Evolutionary conservation across 2,888 invertebrate species (phyloP), one percentile per base, ranked within the genome.

Genomic region (Gastracanthus pulcherrimus): DNA sequence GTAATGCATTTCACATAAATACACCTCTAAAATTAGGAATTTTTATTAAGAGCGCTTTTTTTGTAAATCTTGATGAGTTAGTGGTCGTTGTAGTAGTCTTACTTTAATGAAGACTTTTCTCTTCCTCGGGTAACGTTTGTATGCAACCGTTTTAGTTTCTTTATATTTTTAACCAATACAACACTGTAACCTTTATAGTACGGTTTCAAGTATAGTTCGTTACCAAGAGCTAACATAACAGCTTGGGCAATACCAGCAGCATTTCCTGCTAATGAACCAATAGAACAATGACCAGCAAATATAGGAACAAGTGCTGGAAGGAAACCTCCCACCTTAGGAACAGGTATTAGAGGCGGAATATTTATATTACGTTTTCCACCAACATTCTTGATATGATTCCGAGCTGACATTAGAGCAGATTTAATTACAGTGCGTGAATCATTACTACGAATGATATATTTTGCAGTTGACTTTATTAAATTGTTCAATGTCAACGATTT

Each of bases 241-340:
- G 89, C 87, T 78, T 89, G 90, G 4, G 87, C 87, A 38, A 91
- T 87, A 71, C 88, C 88, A 16, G 89, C 86, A 41, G 88, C 88
- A 45, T 89, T 90, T 41, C 90, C 90, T 16, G 87, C 86, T 80
- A 91, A 83, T 55, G 87, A 84, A 3, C 90, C 91, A 7, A 85
- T 66, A 7, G 83, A 82, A 69, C 84, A 84, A 0, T 88, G 77
- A 3, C 85, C 87, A 1, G 86, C 85, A 62, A 88, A 85, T 7
- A 87, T 19, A 0, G 86, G 84, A 23, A 87, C 83, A n/a, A 87
- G 83, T 36, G 84, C 84, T 2, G n/a, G n/a, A n/a, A n/a, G n/a
- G n/a, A n/a, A n/a, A n/a, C n/a, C n/a, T n/a, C n/a, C n/a, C n/a
- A n/a, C n/a, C n/a, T n/a, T n/a, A n/a, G n/a, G n/a, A n/a, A n/a